Percentiles rank a stretch among this genome's conserved stretches.
Evolutionary conservation across 2,113 vertebrate species (phyloP).

Genomic region (Vulpes vulpes): DNA sequence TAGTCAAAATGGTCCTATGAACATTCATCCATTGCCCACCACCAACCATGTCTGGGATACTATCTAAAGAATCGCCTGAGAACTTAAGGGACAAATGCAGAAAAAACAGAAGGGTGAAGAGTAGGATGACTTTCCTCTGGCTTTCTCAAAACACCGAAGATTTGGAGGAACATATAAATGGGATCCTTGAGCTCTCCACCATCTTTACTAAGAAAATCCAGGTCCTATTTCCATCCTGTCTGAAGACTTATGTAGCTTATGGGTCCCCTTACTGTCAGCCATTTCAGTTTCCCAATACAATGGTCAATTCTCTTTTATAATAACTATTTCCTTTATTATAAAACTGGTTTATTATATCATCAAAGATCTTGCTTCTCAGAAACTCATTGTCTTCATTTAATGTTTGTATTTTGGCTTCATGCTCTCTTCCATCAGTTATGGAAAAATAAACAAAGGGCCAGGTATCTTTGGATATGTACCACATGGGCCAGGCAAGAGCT

Average conservation of each 20-base stretch:
- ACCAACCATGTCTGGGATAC: neutral
- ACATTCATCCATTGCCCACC: neutral
- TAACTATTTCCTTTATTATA: slow-evolving; percentile 62
- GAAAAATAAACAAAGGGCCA: neutral
- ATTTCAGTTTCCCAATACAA: neutral
- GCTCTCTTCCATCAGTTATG: neutral
- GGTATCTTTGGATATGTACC: neutral
- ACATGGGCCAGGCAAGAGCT: neutral
- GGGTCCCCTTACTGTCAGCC: neutral
- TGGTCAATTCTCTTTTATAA: slow-evolving; percentile 47
- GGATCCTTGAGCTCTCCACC: neutral
- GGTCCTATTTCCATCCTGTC: neutral
- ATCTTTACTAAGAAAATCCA: neutral
- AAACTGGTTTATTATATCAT: slow-evolving; percentile 56
- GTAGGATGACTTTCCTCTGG: neutral
- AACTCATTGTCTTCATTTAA: slow-evolving; percentile 53
- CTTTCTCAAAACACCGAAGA: neutral
- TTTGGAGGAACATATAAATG: neutral
- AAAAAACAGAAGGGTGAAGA: neutral
- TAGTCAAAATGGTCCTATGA: neutral
- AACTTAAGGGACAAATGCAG: no score
- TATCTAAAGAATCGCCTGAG: neutral
- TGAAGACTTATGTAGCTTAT: neutral
- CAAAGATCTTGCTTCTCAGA: slow-evolving; percentile 61
- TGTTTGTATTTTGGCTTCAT: neutral